Percentiles rank a stretch among this genome's conserved stretches.
These are phyloP conservation scores for Etheostoma cragini DNA, from an alignment of 2,113 vertebrate species.

Conservation along the genomic window DNA sequence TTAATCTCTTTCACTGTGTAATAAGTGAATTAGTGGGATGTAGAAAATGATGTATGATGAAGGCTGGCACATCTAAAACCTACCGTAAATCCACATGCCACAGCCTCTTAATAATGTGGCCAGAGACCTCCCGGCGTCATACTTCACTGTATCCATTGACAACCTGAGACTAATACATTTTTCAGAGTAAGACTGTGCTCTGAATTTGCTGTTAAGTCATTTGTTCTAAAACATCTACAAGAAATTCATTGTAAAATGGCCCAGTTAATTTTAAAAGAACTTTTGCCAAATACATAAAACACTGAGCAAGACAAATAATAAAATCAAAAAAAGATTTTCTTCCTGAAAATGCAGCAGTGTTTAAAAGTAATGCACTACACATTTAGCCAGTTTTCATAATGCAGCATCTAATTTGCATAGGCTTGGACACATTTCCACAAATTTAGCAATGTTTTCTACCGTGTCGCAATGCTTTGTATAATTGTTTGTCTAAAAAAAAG, in stretches of 20 bases:
- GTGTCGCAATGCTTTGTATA: neutral
- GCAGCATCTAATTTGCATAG: neutral
- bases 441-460: constrained; percentile 1
- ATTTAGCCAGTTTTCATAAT: neutral
- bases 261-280: constrained; percentile 7
- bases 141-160: constrained; percentile 54
- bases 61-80: constrained; percentile 66
- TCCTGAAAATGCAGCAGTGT: neutral
- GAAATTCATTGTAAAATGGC: constrained; percentile 26
- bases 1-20: constrained; percentile 71
- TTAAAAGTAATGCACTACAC: constrained; percentile 15
- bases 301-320: constrained; percentile 1
- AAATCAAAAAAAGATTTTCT: neutral
- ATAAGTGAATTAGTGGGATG: constrained; percentile 78
- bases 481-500: neutral
- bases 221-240: constrained; percentile 40
- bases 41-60: constrained; percentile 73
- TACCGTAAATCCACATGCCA: constrained; percentile 76
- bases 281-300: neutral
- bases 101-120: constrained; percentile 70
- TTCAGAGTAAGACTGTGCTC: constrained; percentile 21
- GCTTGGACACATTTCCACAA: neutral
- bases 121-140: constrained; percentile 59
- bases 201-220: constrained; percentile 42
- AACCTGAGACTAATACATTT: constrained; percentile 57